These are phyloP conservation scores for Argya squamiceps DNA, from an alignment of 2,797 vertebrate species.

Conservation along the genomic window DNA sequence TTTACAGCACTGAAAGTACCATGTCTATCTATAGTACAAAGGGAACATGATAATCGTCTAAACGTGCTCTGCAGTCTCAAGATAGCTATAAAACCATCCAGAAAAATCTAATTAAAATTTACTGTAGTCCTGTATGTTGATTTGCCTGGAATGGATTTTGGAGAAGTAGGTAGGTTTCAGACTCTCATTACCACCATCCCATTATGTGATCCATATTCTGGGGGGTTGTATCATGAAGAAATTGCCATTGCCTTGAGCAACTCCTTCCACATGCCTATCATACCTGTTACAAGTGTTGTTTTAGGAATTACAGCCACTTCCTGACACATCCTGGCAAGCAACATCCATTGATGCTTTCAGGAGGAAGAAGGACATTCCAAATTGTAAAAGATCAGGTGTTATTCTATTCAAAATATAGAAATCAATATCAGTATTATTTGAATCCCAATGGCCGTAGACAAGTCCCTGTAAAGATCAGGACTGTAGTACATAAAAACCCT, in stretches of 20 bases:
- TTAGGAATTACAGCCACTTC: background rate
- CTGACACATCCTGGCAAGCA: background rate
- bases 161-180: background rate
- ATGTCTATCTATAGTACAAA: background rate
- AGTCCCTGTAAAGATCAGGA: background rate
- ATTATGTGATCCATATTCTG: background rate
- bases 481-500: accelerated
- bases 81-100: background rate
- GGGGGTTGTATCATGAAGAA: background rate
- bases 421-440: background rate
- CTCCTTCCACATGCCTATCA: background rate
- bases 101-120: background rate
- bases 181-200: background rate
- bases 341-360: background rate
- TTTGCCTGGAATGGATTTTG: background rate
- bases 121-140: background rate
- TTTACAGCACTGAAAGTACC: background rate
- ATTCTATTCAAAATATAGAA: background rate
- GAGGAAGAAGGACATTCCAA: background rate
- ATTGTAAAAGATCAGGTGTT: background rate
- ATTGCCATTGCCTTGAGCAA: background rate
- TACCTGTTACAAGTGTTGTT: background rate
- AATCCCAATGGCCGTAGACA: background rate
- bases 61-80: background rate
- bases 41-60: background rate